Evolutionary conservation across 2,113 vertebrate genomes (phyloP).

Genomic region (Protobothrops mucrosquamatus): DNA sequence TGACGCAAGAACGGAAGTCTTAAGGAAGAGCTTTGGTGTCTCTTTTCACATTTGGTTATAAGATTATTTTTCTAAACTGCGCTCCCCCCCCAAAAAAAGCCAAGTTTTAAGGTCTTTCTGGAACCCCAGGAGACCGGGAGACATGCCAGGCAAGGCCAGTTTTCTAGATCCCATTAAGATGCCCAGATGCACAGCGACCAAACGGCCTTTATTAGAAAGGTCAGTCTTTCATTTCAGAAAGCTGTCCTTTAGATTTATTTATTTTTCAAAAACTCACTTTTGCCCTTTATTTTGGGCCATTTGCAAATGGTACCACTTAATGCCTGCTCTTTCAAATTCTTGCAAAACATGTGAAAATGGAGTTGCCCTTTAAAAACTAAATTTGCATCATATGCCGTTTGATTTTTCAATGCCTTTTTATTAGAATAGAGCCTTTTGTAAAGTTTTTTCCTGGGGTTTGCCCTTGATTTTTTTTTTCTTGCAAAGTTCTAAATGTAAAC

Average conservation of each 20-base stretch:
- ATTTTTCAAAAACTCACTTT: background rate
- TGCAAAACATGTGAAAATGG: background rate
- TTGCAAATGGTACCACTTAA: background rate
- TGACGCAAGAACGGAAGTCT: background rate
- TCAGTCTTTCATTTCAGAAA: background rate
- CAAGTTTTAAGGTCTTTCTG: background rate
- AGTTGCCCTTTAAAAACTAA: background rate
- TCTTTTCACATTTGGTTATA: background rate
- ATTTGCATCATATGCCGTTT: background rate
- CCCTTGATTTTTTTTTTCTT: background rate
- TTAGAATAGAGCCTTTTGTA: background rate
- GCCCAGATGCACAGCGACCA: background rate
- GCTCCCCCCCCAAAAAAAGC: background rate
- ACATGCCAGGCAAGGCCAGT: rapidly evolving
- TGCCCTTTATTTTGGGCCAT: background rate
- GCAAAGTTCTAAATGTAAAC: background rate
- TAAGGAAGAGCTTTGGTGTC: background rate
- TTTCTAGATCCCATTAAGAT: background rate
- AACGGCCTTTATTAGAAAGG: background rate
- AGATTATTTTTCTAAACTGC: background rate
- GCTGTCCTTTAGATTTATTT: background rate
- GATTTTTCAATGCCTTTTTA: background rate
- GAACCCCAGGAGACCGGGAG: background rate
- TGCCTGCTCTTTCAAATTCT: background rate
- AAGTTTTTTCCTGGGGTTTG: background rate